Evolutionary conservation across 2,888 invertebrate species (phyloP), one percentile per base, ranked within the genome.

Genomic region (Chrysomela aeneicollis): DNA sequence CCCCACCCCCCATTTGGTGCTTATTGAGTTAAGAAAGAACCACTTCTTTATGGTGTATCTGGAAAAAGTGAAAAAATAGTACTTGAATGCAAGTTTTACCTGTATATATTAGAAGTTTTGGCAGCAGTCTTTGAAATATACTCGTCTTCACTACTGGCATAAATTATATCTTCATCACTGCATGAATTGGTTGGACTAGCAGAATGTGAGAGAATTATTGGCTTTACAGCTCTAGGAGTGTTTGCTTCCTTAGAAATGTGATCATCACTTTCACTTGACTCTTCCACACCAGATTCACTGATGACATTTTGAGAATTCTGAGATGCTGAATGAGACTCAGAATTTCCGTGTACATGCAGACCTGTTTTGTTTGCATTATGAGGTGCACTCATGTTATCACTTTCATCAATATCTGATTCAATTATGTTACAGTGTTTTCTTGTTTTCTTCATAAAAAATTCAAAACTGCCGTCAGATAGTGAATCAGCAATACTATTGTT

Each of bases 81-180:
- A n/a, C n/a, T n/a, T n/a, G n/a, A n/a, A n/a, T 37, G 12, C 15
- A 2, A 21, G 26, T 21, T 30, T 50, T 51, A 59, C 59, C 50
- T 47, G 21, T 42, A 60, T 21, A 37, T 37, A 15, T 59, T 35
- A 35, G 9, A 9, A 9, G 21, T 42, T 55, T 30, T 49, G 2
- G 42, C 52, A 19, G 60, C 53, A 42, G 50, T 53, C 10, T 52
- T 55, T 18, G 26, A 12, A 6, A n/a, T 18, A 19, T 6, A 10
- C n/a, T 66, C 60, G 9, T 61, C 64, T 42, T 59, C 61, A 10
- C 61, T 64, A 26, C 59, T 61, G 0, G 66, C 26, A 9, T 68
- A 68, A 42, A 63, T 64, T 10, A 66, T 53, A 37, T 66, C 68
- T 30, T 61, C 60, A 19, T 62, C 66, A 50, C 21, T 58, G 59